Conservation (phyloP, 1,140 invertebrate species). For the Brachionus plicatilis region DNA sequence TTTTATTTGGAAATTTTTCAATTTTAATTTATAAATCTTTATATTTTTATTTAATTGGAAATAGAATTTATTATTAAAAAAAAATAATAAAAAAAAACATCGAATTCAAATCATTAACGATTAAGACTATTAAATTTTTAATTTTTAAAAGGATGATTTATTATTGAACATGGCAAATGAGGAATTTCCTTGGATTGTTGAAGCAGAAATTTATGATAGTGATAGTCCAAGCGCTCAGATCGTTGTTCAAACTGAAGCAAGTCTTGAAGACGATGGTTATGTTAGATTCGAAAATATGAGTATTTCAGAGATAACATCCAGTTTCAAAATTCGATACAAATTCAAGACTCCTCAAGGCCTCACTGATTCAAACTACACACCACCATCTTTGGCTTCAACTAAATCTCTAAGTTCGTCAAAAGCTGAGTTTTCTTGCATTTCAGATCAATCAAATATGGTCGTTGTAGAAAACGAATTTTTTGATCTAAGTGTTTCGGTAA, state of each 20-base stretch:
- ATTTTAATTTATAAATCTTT: too few species aligned
- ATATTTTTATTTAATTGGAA: too few species aligned
- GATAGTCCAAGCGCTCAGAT: not conserved
- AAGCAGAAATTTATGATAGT: not conserved
- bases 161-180: conserved; percentile 13
- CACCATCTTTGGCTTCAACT: not conserved
- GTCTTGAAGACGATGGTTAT: not conserved
- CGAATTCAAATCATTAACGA: too few species aligned
- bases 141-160: not conserved
- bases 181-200: not conserved
- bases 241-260: not conserved
- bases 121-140: not conserved
- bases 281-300: conserved; percentile 11
- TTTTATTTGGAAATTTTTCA: too few species aligned
- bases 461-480: not conserved
- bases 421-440: not conserved
- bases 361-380: not conserved
- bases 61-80: not conserved
- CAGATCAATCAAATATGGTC: not conserved
- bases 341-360: not conserved
- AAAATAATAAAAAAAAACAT: not conserved
- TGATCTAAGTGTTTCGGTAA: not conserved
- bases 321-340: not conserved
- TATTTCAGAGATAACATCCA: not conserved
- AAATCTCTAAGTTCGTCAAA: not conserved